Percentiles rank a stretch among this genome's conserved stretches.
Evolutionary conservation across 2,113 vertebrate species (phyloP).

Genomic region (Anseranas semipalmata): DNA sequence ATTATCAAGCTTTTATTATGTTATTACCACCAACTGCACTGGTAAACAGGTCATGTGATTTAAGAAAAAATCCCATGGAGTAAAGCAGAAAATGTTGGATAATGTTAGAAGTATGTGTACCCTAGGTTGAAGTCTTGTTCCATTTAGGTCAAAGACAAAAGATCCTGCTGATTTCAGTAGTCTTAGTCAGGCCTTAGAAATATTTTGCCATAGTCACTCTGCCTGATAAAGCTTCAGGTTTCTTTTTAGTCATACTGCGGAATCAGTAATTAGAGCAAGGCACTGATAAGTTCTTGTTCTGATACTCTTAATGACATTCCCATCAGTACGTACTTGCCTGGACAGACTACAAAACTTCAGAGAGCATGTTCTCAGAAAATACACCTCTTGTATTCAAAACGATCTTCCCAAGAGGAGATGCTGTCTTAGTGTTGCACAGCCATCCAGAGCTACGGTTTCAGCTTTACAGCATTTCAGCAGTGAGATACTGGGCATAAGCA

Average conservation of each 20-base stretch:
- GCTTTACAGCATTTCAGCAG: neutral
- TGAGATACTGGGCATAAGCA: neutral
- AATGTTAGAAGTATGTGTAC: neutral
- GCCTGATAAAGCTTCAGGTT: neutral
- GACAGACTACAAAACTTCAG: neutral
- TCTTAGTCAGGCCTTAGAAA: neutral
- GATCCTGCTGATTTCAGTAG: conserved; percentile 23
- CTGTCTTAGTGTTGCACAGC: neutral
- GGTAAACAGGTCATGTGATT: neutral
- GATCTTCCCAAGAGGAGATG: neutral
- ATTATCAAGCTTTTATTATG: conserved; percentile 5
- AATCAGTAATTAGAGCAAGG: neutral
- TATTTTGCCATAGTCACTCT: neutral
- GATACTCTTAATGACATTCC: neutral
- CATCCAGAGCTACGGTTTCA: neutral
- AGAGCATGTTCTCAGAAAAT: neutral
- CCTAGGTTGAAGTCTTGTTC: neutral
- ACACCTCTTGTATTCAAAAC: neutral
- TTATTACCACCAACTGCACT: neutral
- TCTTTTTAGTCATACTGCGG: neutral
- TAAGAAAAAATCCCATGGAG: neutral
- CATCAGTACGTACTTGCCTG: neutral
- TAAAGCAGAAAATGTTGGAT: neutral
- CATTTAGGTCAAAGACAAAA: conserved; percentile 18
- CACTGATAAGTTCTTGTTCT: neutral